phyloP scores from a whole-genome alignment of 2,797 vertebrate genomes.

The Rallus crepitans region DNA sequence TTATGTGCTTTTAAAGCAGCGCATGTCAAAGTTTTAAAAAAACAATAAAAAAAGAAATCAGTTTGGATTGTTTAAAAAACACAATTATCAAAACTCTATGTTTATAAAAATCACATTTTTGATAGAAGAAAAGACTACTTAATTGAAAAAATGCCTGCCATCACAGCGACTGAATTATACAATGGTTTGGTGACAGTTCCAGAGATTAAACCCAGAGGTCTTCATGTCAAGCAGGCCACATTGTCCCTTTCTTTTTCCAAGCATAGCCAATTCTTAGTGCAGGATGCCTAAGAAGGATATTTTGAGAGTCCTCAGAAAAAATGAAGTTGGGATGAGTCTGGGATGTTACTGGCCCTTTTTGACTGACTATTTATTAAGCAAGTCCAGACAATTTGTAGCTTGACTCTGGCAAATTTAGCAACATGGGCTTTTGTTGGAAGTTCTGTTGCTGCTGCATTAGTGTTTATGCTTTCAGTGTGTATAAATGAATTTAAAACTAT shows the following conservation, averaged over 20 bases:
- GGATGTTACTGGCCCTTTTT: conserved; percentile 2
- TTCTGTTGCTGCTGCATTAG: background rate
- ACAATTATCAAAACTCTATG: background rate
- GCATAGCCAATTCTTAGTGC: background rate
- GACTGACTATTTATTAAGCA: conserved; percentile 10
- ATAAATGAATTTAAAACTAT: background rate
- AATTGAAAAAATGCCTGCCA: conserved; percentile 29
- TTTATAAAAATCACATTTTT: conserved; percentile 34
- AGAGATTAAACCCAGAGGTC: conserved; percentile 38
- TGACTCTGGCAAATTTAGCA: conserved; percentile 29
- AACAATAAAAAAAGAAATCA: background rate
- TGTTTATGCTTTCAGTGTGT: background rate
- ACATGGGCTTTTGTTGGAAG: background rate
- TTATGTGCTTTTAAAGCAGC: background rate
- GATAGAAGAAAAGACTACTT: background rate
- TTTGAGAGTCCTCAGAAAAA: background rate
- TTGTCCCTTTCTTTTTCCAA: background rate
- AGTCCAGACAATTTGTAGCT: background rate
- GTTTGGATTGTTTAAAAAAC: background rate
- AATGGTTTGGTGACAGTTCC: conserved; percentile 16
- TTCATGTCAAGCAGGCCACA: background rate
- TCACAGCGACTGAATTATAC: background rate
- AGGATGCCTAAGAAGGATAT: background rate
- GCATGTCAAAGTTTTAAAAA: background rate
- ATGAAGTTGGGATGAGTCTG: background rate